Percentiles rank a stretch among this genome's conserved stretches.
Evolutionary conservation across 2,888 invertebrate genomes (phyloP).

Genomic region (Thyatira batis): DNA sequence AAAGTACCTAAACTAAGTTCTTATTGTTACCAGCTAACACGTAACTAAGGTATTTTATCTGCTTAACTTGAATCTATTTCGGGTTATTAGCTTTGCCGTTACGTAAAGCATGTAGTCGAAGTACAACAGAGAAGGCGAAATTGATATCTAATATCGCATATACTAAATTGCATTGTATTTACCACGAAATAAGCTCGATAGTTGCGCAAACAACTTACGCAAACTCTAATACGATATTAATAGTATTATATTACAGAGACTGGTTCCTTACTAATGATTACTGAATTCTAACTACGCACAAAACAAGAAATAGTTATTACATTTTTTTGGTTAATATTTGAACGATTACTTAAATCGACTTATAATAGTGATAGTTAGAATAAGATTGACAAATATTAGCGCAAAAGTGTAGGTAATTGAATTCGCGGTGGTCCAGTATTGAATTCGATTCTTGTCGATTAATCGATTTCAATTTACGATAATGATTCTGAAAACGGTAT

Average conservation of each 20-base stretch:
- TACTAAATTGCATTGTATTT: background rate
- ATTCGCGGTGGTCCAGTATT: background rate
- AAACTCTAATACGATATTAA: slow-evolving; percentile 33
- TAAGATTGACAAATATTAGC: background rate
- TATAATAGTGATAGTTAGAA: background rate
- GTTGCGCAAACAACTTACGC: slow-evolving; percentile 8
- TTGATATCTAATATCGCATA: background rate
- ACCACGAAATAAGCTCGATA: background rate
- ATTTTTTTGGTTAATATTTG: background rate
- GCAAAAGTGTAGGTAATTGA: background rate
- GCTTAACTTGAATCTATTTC: background rate
- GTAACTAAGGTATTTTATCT: background rate
- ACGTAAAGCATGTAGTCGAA: background rate
- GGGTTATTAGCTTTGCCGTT: background rate
- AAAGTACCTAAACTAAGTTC: too few species aligned
- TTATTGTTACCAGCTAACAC: background rate
- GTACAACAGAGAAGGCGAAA: background rate
- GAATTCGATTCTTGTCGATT: background rate
- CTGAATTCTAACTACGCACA: background rate
- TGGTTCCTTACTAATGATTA: slow-evolving; percentile 13
- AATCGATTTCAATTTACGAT: background rate
- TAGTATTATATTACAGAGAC: slow-evolving; percentile 20
- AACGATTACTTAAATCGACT: background rate
- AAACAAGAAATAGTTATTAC: background rate
- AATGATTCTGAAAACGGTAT: background rate